Conservation (phyloP, 2,113 vertebrate genomes). For the Tonatia bakeri region DNA sequence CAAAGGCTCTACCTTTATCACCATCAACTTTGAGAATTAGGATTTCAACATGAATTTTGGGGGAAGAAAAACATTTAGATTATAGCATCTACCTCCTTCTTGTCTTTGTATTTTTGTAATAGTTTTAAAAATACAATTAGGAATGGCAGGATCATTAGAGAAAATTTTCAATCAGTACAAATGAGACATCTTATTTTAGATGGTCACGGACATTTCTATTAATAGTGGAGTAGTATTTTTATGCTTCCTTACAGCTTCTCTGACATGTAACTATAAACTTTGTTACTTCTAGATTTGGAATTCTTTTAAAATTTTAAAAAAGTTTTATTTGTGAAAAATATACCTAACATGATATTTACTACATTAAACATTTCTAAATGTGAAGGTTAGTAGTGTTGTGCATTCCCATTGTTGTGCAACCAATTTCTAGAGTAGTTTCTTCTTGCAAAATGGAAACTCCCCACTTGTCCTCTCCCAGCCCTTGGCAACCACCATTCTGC, state of each 20-base stretch:
- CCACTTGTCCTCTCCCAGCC: rapidly evolving
- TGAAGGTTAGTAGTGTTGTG: background rate
- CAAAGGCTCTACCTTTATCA: background rate
- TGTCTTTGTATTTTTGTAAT: background rate
- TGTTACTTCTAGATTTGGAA: background rate
- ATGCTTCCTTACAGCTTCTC: background rate
- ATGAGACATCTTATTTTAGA: background rate
- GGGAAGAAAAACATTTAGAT: background rate
- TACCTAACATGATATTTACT: background rate
- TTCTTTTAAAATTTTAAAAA: background rate
- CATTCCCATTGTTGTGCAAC: background rate
- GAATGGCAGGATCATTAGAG: background rate
- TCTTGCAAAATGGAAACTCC: background rate
- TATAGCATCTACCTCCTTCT: background rate
- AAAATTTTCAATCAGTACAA: background rate
- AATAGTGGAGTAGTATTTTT: background rate
- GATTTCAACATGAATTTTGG: background rate
- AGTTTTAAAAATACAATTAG: background rate
- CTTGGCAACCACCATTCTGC: background rate
- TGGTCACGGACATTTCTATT: background rate
- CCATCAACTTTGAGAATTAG: background rate
- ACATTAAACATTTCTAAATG: background rate
- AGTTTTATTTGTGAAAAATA: background rate
- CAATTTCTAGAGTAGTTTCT: background rate
- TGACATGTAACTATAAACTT: background rate